Base-by-base conservation (phyloP, 2,113 vertebrate species). In the Pseudorhombus dupliciocellatus region DNA sequence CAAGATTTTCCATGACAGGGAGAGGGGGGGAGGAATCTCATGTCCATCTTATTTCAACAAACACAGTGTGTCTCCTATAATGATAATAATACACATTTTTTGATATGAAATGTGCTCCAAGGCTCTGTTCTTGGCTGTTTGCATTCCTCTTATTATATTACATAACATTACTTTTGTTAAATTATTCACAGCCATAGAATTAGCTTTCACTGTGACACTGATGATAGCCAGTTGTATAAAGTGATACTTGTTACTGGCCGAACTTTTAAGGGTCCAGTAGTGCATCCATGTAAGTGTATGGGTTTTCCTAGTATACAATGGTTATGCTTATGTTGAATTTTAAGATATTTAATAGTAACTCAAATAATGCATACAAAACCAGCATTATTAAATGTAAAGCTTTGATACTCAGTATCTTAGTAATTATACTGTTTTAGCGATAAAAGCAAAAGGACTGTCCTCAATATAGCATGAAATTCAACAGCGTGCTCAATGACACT, bases 401-500 rank as follows among this genome's bases (percentile, higher is more conserved):
- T 12, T 40, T 11, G 4, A 40, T 40, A 40, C 14, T 40, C 37
- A 40, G 37, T 14, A 12, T 14, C n/a, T n/a, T 14, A 12, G 37
- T 40, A 40, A 15, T 44, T 18, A 44, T 44, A 54, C 15, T 16
- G 5, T 26, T 18, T 25, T 4, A 26, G 53, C 5, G 15, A 16
- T 28, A 7, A 16, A 26, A 18, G 12, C 11, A 54, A 9, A 7
- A 28, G 15, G 6, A 18, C 25, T 37, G 34, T 37, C 34, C 11
- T 37, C 34, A 37, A 11, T 37, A 10, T 37, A 37, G 9, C 34
- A 37, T 37, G 66, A 51, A 15, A 31, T 56, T 30, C 15, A 58
- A 26, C 46, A 15, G 61, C 48, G 50, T 51, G 28, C 54, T 30
- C 54, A 57, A 66, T 73, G 65, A 59, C 48, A 18, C 18, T 15